Evolutionary conservation across 2,888 invertebrate species (phyloP), one percentile per base, ranked within the genome.

Genomic region (Torymus auratus): DNA sequence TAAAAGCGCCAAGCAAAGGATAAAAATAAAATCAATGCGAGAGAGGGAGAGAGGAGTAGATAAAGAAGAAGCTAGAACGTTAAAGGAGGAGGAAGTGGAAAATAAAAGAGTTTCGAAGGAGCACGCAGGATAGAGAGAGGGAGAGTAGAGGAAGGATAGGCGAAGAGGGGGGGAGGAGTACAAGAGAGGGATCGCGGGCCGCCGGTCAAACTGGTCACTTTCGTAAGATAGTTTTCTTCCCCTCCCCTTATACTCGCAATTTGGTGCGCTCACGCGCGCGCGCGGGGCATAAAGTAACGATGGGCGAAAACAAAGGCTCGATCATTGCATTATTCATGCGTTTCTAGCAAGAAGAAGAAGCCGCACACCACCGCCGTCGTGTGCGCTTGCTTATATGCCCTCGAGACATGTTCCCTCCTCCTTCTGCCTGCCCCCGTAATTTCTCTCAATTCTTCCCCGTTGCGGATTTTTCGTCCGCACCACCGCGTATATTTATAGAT

Each of bases 281-380:
- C 14, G 70, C 11, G 23, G 56, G 13, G 73, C 50, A 64, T 69
- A 79, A 76, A 67, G 87, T 88, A 88, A 88, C 88, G 89, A 85
- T 83, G 86, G 84, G 80, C 84, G 86, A 85, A 86, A 86, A 87
- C 86, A 86, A 86, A 86, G 87, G 88, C 84, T 7, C 61, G 85
- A 88, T 87, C 86, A 86, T 86, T 88, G 87, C 87, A 88, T 88
- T 88, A 88, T 88, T 88, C 88, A 88, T 88, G 86, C 82, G 79
- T 85, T 85, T 86, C 86, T 85, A 86, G 87, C 83, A 85, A 85
- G 84, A 85, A 85, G 82, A n/a, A n/a, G n/a, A n/a, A n/a, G n/a
- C n/a, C n/a, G n/a, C n/a, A 78, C 41, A 41, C 41, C 41, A 81
- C 61, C 74, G 68, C 61, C 7, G 41, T 23, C 61, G 52, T 78